Base-by-base conservation (phyloP, 2,113 vertebrate genomes). In the Tupaia tana region DNA sequence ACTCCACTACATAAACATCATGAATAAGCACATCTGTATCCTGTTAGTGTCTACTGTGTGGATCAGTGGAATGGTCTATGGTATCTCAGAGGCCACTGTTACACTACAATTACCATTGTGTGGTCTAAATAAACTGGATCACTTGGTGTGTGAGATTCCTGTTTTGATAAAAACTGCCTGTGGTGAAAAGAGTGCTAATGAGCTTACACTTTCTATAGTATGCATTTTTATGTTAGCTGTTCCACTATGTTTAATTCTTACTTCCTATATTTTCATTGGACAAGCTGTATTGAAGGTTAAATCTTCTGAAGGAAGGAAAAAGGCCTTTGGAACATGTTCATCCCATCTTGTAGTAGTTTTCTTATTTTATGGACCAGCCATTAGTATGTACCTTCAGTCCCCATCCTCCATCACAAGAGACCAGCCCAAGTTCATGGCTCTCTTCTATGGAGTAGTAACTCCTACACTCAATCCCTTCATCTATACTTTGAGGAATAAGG, bases 261-360 rank as follows among this genome's bases (percentile, higher is more conserved):
- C 79, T 74, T 97, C 97, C 8, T 98, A 97, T 67, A 52, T 84
- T 67, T 89, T 25, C 13, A 96, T 97, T 61, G 81, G 95, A 2
- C n/a, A 29, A 27, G 61, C 93, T 84, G 56, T 97, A 10, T 9
- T 96, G 20, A 94, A 75, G 56, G 92, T 93, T 12, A 92, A 93
- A 7, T 97, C 90, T 43, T 69, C 81, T 5, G 34, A 67, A 56
- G 77, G 86, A 24, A 85, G 88, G 64, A 90, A 84, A 83, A 98
- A 96, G 67, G 90, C 86, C 22, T 95, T 97, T 86, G 93, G 93
- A 1, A 98, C 95, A 1, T 96, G 96, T 66, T 96, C 86, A 3
- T 94, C 95, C 12, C 97, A 98, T 69, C 80, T 96, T n/a, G 86
- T 93, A 29, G 95, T 98, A n/a, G 96, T 98, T 27, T 96, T 69